Conservation (phyloP, 2,888 invertebrate genomes). For the Rhamphomyia laevipes region DNA sequence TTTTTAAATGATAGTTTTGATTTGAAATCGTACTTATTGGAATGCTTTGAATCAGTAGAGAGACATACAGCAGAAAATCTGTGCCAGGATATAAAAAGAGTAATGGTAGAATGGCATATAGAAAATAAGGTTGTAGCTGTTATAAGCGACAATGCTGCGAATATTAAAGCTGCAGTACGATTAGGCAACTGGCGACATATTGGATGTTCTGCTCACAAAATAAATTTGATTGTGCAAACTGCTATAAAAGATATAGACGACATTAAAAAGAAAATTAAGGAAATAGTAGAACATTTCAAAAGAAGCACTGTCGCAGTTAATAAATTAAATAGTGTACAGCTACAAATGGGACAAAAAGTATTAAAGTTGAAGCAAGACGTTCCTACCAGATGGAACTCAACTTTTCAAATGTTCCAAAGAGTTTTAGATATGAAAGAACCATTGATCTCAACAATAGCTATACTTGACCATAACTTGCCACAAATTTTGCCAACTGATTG, state of each 20-base stretch:
- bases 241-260: background rate
- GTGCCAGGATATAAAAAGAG: constrained; percentile 15
- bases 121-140: constrained; percentile 19
- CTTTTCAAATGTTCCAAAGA: too few species aligned
- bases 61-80: constrained; percentile 20
- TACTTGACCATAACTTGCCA: too few species aligned
- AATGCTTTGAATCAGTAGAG: too few species aligned
- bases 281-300: constrained; percentile 15
- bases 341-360: background rate
- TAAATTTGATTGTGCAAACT: constrained; percentile 12
- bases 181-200: too few species aligned
- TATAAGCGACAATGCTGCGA: constrained; percentile 13
- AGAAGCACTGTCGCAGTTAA: constrained; percentile 16
- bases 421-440: too few species aligned
- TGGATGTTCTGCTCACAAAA: constrained; percentile 2
- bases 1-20: constrained; percentile 18
- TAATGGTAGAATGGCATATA: constrained; percentile 17
- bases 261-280: background rate
- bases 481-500: too few species aligned
- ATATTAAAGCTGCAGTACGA: constrained; percentile 9
- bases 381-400: background rate
- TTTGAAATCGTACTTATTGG: too few species aligned
- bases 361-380: constrained; percentile 1
- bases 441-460: too few species aligned
- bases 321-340: constrained; percentile 23